Evolutionary conservation across 2,888 invertebrate species (phyloP), one percentile per base, ranked within the genome.

Genomic region (Rhabditoides inermis): DNA sequence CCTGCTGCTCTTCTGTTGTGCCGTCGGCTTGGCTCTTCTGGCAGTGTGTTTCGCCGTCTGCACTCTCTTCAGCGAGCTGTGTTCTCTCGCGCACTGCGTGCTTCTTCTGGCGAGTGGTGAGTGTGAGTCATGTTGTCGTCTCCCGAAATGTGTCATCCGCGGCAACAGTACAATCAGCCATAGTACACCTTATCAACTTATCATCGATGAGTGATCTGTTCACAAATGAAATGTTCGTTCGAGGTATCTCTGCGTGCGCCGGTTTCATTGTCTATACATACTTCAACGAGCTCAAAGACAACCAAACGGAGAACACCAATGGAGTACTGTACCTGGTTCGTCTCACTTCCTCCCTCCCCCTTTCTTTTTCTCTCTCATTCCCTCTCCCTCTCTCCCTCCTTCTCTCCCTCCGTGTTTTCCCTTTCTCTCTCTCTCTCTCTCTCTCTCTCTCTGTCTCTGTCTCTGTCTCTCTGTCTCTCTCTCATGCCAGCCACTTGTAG

Each of bases 181-280:
- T 32, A 10, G 32, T 15, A 32, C 32, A 15, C 32, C 7, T 7
- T 32, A 15, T 32, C 7, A 32, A 32, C 32, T 32, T 15, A 32
- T 15, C 7, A 15, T 32, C 15, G 32, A 32, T 32, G 32, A 32
- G 32, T 32, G 10, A 7, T 32, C 15, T 7, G 15, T 32, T 32
- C 7, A 32, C 32, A 7, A 15, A 10, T 15, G n/a, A n/a, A n/a
- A n/a, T 23, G 6, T 23, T 6, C 42, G 5, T 36, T 50, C 12
- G 39, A 66, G 67, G 60, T 0, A 53, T 67, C 3, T 65, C 59
- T 37, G 48, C 60, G 0, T 18, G 52, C 2, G 53, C 60, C n/a
- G 67, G 61, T 30, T 67, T 61, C 41, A 36, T 58, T 7, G 53
- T 55, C 27, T 67, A 67, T 53, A 67, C 65, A 0, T 67, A 63